These are phyloP conservation scores for Sturnus vulgaris DNA, from an alignment of 2,113 vertebrate genomes.

Conservation along the genomic window DNA sequence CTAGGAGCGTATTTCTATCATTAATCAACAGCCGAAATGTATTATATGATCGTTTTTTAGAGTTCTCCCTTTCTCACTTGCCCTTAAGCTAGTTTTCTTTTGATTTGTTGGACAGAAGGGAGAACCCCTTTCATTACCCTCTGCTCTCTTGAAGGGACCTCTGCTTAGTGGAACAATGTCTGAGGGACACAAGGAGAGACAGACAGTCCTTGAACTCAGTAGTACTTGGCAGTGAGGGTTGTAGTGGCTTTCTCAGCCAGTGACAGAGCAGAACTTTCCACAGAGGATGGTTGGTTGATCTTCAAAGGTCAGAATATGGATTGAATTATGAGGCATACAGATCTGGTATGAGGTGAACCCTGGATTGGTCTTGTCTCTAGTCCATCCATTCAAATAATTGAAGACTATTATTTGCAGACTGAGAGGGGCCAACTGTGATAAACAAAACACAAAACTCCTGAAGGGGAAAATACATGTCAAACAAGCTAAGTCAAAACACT, in stretches of 20 bases:
- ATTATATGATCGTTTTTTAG: neutral
- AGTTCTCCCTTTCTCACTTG: neutral
- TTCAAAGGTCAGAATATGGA: neutral
- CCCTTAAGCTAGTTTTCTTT: neutral
- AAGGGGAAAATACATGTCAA: neutral
- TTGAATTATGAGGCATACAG: neutral
- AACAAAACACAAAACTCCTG: neutral
- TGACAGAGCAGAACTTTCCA: neutral
- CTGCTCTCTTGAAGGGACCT: neutral
- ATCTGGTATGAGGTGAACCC: neutral
- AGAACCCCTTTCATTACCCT: neutral
- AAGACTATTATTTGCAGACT: neutral
- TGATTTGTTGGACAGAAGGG: neutral
- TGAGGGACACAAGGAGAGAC: neutral
- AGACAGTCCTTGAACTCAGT: neutral
- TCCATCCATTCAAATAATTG: neutral
- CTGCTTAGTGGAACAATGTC: neutral
- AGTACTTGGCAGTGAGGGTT: neutral
- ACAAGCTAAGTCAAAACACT: neutral
- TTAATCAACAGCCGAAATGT: neutral
- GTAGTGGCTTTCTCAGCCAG: neutral
- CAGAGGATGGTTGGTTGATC: neutral
- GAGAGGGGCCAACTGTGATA: neutral
- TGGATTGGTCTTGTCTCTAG: neutral
- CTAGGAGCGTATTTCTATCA: neutral